Conservation (phyloP, 2,888 invertebrate species). For the Silvanus unidentatus region DNA sequence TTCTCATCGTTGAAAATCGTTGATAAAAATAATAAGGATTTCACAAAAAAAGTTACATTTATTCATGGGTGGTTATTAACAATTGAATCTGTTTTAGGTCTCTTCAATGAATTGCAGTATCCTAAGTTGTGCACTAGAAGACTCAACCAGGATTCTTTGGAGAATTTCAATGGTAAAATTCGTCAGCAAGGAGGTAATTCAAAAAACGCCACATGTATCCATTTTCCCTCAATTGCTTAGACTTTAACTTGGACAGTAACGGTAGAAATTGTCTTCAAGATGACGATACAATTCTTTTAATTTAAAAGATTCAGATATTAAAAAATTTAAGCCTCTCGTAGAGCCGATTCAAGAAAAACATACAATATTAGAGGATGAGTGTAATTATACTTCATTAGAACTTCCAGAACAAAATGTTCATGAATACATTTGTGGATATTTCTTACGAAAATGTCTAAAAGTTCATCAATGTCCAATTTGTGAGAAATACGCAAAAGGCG, state of each 20-base stretch:
- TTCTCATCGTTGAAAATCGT: not conserved
- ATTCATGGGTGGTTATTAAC: not conserved
- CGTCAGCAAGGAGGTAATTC: slow-evolving; percentile 11
- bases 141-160: slow-evolving; percentile 13
- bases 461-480: not conserved
- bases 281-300: not conserved
- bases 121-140: slow-evolving; percentile 12
- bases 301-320: not conserved
- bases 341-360: too few relatives aligned
- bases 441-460: not conserved
- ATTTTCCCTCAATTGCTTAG: slow-evolving; percentile 4
- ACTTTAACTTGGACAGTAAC: not conserved
- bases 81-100: not conserved
- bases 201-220: slow-evolving; percentile 11
- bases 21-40: not conserved
- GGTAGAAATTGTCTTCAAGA: not conserved
- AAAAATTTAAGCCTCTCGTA: not conserved
- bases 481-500: not conserved
- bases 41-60: not conserved
- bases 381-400: too few relatives aligned
- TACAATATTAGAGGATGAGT: too few relatives aligned
- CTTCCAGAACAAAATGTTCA: not conserved
- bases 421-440: not conserved
- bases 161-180: slow-evolving; percentile 15
- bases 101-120: too few relatives aligned